Percentiles rank a stretch among this genome's conserved stretches.
Conservation (phyloP, 2,113 vertebrate species). For the Triplophysa tibetana region DNA sequence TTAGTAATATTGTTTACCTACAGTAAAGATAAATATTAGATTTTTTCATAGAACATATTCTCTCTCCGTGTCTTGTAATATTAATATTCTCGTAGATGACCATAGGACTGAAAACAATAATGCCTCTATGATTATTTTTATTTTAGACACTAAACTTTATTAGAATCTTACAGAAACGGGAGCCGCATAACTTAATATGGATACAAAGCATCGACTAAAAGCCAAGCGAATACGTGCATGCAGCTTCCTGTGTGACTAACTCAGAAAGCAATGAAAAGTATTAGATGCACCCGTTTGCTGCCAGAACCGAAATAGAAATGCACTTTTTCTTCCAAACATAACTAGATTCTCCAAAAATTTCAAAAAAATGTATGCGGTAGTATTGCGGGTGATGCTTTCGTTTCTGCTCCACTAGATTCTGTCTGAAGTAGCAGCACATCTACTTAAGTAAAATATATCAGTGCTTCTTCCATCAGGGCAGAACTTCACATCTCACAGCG, state of each 20-base stretch:
- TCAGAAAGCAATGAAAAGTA: neutral
- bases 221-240: neutral
- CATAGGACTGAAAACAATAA: neutral
- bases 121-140: neutral
- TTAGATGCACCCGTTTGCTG: neutral
- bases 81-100: neutral
- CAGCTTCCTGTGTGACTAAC: slow-evolving; percentile 13
- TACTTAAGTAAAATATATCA: neutral
- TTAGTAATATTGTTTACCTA: no score
- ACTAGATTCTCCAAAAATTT: neutral
- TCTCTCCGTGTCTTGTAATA: neutral
- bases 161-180: neutral
- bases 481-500: neutral
- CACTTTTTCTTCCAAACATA: neutral
- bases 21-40: no score
- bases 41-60: neutral
- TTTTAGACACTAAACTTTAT: neutral
- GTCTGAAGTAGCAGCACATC: neutral
- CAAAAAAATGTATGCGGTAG: neutral
- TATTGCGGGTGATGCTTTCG: neutral
- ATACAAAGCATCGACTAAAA: slow-evolving; percentile 1
- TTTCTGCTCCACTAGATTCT: neutral
- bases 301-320: slow-evolving; percentile 13
- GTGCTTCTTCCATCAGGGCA: neutral
- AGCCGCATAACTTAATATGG: neutral